A percentile compares a stretch with the other conserved stretches of the same genome.
Evolutionary conservation across 2,888 invertebrate genomes (phyloP).

Genomic region (Priocnemis perturbator): DNA sequence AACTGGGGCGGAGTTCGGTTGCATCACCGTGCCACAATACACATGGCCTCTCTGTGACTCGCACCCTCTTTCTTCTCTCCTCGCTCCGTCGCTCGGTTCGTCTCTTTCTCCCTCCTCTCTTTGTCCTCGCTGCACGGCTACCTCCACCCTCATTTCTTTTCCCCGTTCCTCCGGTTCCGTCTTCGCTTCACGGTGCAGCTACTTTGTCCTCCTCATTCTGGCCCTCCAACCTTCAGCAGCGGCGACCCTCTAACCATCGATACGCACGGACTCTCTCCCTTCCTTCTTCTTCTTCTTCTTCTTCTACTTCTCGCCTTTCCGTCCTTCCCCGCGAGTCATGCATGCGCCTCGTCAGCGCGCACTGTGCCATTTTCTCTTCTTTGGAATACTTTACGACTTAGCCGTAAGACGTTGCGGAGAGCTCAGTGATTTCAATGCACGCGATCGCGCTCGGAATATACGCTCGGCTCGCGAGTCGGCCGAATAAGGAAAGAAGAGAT

Average conservation of each 20-base stretch:
- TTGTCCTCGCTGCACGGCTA: not conserved
- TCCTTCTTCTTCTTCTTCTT: not conserved
- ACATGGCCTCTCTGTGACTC: constrained; percentile 35
- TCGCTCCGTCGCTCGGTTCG: not conserved
- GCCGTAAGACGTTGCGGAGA: no score
- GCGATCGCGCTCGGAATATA: no score
- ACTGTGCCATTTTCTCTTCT: not conserved
- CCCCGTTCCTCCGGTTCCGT: not conserved
- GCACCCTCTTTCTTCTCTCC: constrained; percentile 14
- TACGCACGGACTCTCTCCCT: not conserved
- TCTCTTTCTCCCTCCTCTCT: constrained; percentile 2
- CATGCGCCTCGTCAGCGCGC: not conserved
- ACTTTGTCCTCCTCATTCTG: not conserved
- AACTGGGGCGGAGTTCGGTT: constrained; percentile 66
- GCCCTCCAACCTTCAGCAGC: not conserved
- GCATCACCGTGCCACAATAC: constrained; percentile 56
- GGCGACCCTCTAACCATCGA: not conserved
- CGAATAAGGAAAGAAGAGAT: no score
- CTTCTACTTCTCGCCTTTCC: no score
- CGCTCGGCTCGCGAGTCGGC: no score
- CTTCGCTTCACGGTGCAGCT: constrained; percentile 3
- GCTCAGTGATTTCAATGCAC: no score
- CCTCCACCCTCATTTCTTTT: not conserved
- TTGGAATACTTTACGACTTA: not conserved
- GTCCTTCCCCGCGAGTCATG: no score